These are phyloP conservation scores for Aelia acuminata DNA, from an alignment of 2,888 invertebrate genomes.

Conservation along the genomic window DNA sequence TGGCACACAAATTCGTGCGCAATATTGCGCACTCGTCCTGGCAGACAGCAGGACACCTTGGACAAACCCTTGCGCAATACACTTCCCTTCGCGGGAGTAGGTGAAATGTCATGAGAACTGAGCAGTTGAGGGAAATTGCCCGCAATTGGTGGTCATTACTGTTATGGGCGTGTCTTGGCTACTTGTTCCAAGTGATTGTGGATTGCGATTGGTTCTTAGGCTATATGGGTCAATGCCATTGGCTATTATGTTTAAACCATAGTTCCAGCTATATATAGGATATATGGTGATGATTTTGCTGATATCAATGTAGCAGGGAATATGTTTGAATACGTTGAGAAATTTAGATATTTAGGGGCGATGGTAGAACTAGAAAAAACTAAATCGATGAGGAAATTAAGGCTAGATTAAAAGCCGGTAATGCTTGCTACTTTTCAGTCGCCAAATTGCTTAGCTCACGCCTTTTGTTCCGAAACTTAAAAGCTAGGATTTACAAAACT, in stretches of 20 bases:
- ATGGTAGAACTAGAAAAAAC: no score
- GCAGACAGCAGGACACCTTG: neutral
- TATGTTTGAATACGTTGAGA: no score
- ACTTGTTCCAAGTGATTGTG: neutral
- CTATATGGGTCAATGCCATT: neutral
- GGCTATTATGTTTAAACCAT: neutral
- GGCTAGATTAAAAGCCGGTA: no score
- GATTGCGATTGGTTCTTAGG: neutral
- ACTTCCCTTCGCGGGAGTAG: neutral
- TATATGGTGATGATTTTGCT: no score
- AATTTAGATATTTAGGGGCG: no score
- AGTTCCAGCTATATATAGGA: no score
- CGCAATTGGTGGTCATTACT: neutral
- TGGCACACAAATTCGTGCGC: neutral
- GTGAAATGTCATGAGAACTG: constrained; percentile 32
- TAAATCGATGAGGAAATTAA: no score
- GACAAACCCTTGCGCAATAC: neutral
- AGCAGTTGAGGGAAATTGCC: constrained; percentile 9
- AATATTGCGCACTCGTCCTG: neutral
- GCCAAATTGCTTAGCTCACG: no score
- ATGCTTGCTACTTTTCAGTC: no score
- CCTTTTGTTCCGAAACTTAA: no score
- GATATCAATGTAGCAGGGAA: no score
- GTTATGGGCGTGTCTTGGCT: neutral
- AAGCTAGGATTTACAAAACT: no score